Base-by-base conservation (phyloP, 1,140 invertebrate species). In the Achroia grisella region DNA sequence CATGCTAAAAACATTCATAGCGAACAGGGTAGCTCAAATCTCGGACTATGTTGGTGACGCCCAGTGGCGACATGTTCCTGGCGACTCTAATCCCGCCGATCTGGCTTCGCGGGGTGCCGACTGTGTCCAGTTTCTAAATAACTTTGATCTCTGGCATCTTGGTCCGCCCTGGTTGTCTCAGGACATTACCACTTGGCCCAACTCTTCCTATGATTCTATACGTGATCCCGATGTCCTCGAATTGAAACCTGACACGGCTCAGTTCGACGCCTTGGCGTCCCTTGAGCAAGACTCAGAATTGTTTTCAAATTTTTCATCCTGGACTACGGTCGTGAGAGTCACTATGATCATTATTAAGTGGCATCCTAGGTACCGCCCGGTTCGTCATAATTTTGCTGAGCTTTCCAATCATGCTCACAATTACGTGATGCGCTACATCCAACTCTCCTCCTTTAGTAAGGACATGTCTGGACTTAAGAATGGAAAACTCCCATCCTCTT, bases 11-110 rank as follows among this genome's bases (percentile, higher is more conserved):
- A 46, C 53, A 8, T 62, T 64, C 30, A 56, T 73, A 1, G 62
- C 59, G 1, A 66, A 71, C 28, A 44, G 55, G 6, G 56, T 65
- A 0, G 41, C 51, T n/a, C 43, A 50, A 8, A 48, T 71, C 1
- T 63, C 61, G 47, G 52, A 59, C 3, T 12, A 43, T 5, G 10
- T 11, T 8, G 17, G 55, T n/a, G 39, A 47, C 0, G 14, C 44
- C n/a, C 28, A 17, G 28, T 59, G 51, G 51, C 13, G 33, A 11
- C 46, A 88, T 54, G 63, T 87, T 4, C 10, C 44, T 8, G 47
- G 44, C 2, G 31, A 12, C 2, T 31, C 36, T 15, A 52, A 52
- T 23, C 4, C 80, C 11, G 79, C 78, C 2, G 85, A 88, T 60
- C 30, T 60, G 0, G 17, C 60, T n/a, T 82, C 80, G 10, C 42